Conservation (phyloP, 2,113 vertebrate species). For the Limanda limanda region DNA sequence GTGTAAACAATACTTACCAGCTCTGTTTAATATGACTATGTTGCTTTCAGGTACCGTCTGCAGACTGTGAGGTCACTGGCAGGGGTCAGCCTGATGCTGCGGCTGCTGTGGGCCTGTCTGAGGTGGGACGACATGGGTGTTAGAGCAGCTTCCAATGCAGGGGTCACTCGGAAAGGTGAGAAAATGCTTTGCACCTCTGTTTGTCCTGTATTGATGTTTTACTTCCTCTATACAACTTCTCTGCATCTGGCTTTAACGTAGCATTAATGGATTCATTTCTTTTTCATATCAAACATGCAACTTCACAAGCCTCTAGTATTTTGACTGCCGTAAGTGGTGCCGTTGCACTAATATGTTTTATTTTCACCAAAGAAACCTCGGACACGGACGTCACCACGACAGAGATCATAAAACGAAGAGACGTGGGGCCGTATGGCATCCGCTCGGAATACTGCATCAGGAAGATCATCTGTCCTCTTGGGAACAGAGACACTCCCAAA, state of each 20-base stretch:
- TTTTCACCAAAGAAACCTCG: slow-evolving; percentile 88
- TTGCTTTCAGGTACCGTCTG: slow-evolving; percentile 81
- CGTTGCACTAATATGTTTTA: background rate
- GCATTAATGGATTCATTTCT: background rate
- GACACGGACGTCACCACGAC: slow-evolving; percentile 97
- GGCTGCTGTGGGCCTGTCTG: slow-evolving; percentile 95
- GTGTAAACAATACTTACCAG: too few species aligned
- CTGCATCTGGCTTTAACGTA: background rate
- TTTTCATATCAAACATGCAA: background rate
- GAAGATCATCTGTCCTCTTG: slow-evolving; percentile 98
- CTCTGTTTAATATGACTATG: background rate
- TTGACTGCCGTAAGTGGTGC: background rate
- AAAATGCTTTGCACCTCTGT: too few species aligned
- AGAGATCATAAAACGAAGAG: slow-evolving; percentile 96
- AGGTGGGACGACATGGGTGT: slow-evolving; percentile 99
- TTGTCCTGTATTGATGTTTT: too few species aligned
- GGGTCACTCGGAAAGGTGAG: slow-evolving; percentile 94
- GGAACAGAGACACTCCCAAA: slow-evolving; percentile 94
- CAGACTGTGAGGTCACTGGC: slow-evolving; percentile 96
- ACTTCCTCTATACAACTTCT: background rate
- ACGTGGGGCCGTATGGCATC: slow-evolving; percentile 94
- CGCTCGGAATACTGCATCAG: slow-evolving; percentile 98
- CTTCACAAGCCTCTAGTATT: background rate
- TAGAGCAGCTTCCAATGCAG: slow-evolving; percentile 91
- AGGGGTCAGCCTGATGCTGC: slow-evolving; percentile 95